These are phyloP conservation scores for Dysidea cf. avara DNA, from an alignment of 37 sponge, comb jelly and placozoan species.

Conservation along the genomic window DNA sequence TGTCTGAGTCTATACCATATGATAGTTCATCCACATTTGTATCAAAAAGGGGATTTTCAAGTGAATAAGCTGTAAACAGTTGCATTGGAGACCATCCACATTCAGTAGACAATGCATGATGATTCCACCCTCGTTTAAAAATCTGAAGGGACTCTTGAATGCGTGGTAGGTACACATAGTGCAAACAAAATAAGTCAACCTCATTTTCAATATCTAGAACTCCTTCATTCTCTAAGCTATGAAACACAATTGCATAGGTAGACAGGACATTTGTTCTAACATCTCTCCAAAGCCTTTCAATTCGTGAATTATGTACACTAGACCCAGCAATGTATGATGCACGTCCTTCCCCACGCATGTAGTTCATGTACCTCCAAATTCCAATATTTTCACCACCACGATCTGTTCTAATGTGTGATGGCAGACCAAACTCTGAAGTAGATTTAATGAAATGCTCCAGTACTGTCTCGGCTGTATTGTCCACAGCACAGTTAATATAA, in stretches of 20 bases:
- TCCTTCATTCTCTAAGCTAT: too few species aligned
- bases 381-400: conserved; percentile 40
- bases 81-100: background rate
- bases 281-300: conserved; percentile 43
- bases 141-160: background rate
- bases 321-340: conserved; percentile 29
- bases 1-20: too few species aligned
- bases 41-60: too few species aligned
- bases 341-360: conserved; percentile 6
- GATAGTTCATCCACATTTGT: too few species aligned
- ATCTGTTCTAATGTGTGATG: conserved; percentile 38
- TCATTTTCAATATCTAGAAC: background rate
- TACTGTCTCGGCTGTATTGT: too few species aligned
- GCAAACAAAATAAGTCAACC: conserved; percentile 29
- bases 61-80: background rate
- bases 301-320: conserved; percentile 42
- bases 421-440: conserved; percentile 21
- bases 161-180: background rate
- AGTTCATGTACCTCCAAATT: conserved; percentile 24
- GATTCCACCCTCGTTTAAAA: background rate
- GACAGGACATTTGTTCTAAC: conserved; percentile 2
- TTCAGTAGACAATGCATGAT: background rate
- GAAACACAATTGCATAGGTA: background rate
- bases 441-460: background rate
- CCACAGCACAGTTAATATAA: too few species aligned